Base-by-base conservation (phyloP, 2,888 invertebrate species). In the Drosophila borealis region DNA sequence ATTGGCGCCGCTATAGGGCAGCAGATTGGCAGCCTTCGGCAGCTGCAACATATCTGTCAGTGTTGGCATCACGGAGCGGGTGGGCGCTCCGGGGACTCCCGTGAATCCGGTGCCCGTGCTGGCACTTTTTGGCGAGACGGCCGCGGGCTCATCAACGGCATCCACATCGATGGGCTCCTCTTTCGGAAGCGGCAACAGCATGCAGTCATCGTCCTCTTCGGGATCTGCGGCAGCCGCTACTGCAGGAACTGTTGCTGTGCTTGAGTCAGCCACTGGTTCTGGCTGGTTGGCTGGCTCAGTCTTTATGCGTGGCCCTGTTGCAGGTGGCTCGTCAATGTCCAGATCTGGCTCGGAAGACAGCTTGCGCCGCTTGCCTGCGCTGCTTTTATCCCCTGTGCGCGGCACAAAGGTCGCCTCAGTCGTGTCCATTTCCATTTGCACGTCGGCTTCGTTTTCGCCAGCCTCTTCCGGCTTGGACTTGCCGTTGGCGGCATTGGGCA, bases 121-220 rank as follows among this genome's bases (percentile, higher is more conserved):
- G 13, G 42, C n/a, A 4, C 41, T 29, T 19, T 21, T 62, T 1
- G 36, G 39, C 1, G 25, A 17, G 34, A 2, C 39, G 10, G 48
- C 19, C 1, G 36, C 21, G 34, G 50, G 2, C n/a, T 72, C 82
- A 3, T 85, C 81, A 0, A 87, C 87, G 10, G 89, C 92, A 73
- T 92, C 92, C 25, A 91, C 90, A 75, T 92, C 92, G 42, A 92
- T 90, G 10, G 92, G 92, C 46, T 93, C 93, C n/a, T 91, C 86
- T 71, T 93, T 93, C 2, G 92, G 91, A 70, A 59, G 87, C 17
- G 62, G 89, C 67, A 59, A 68, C 62, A 39, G 69, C 80, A 75
- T 66, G 57, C 88, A 78, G 48, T 87, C 77, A 54, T 80, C 69
- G 29, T 80, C 81, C 17, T 70, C 74, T 49, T 88, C 81, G 9